phyloP scores from a whole-genome alignment of 2,797 vertebrate species.

The Pangasius macronema region DNA sequence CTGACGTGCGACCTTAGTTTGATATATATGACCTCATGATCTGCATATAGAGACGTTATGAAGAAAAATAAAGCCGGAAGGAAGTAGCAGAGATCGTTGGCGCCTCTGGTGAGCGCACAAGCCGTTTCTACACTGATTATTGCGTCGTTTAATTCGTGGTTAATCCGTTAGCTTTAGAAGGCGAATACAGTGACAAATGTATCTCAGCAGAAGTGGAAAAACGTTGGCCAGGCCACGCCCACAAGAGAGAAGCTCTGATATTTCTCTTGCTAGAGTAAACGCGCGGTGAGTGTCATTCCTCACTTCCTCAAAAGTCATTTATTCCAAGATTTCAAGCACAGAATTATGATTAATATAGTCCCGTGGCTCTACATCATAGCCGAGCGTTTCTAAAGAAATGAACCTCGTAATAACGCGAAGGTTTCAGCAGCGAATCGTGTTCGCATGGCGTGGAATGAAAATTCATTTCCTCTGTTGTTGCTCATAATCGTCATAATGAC shows the following conservation, averaged over 20 bases:
- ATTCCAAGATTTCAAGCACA: neutral
- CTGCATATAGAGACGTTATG: neutral
- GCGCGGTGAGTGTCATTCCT: too few species aligned
- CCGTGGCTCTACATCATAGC: neutral
- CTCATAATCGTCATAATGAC: neutral
- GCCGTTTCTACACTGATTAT: neutral
- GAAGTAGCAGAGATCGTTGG: neutral
- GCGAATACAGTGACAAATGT: neutral
- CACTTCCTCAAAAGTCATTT: neutral
- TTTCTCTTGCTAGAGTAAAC: neutral
- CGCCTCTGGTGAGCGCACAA: neutral
- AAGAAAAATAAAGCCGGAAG: neutral
- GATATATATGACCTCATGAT: neutral
- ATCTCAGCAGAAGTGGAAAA: neutral
- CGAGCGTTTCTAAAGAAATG: neutral
- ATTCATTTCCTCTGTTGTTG: neutral
- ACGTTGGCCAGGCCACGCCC: neutral
- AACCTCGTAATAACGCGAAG: neutral
- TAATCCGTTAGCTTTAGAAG: neutral
- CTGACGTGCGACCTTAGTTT: neutral
- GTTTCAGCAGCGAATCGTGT: neutral
- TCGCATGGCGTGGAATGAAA: neutral
- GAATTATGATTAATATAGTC: neutral
- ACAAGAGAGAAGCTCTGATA: neutral
- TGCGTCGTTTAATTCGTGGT: neutral